phyloP scores from a whole-genome alignment of 2,888 invertebrate genomes.

The Lasius fuliginosus region DNA sequence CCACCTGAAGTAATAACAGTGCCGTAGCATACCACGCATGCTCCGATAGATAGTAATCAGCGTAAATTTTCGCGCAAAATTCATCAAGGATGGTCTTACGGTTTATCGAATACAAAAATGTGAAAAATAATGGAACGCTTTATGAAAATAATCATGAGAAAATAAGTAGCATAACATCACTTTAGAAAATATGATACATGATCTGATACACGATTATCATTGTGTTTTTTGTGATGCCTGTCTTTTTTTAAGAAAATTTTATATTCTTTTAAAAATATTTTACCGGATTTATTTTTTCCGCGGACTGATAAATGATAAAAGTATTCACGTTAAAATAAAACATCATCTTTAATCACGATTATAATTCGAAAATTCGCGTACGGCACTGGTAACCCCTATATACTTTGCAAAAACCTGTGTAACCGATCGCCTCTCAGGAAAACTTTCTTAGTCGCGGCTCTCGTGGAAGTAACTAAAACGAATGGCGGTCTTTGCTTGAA shows the following conservation, averaged over 20 bases:
- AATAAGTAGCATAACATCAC: background rate
- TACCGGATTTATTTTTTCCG: background rate
- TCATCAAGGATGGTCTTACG: background rate
- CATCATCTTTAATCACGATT: background rate
- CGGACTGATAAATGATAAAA: background rate
- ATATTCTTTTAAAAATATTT: background rate
- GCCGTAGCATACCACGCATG: slow-evolving; percentile 19
- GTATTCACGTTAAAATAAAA: background rate
- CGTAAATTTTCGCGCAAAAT: slow-evolving; percentile 27
- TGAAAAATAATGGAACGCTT: background rate
- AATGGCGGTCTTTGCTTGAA: slow-evolving; percentile 18
- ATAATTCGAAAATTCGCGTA: background rate
- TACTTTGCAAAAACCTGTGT: slow-evolving; percentile 25
- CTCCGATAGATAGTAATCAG: background rate
- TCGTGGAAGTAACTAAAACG: slow-evolving; percentile 19
- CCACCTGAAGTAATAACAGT: slow-evolving; percentile 56
- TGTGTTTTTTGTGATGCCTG: background rate
- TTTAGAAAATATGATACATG: background rate
- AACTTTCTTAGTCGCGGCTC: slow-evolving; percentile 45
- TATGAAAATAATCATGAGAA: background rate
- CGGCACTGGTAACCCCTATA: background rate
- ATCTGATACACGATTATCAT: background rate
- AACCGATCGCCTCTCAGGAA: slow-evolving; percentile 27
- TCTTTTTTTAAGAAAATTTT: background rate
- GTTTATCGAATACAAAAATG: background rate